Evolutionary conservation across 2,888 invertebrate genomes (phyloP), one percentile per base, ranked within the genome.

Genomic region (Dioctria linearis): DNA sequence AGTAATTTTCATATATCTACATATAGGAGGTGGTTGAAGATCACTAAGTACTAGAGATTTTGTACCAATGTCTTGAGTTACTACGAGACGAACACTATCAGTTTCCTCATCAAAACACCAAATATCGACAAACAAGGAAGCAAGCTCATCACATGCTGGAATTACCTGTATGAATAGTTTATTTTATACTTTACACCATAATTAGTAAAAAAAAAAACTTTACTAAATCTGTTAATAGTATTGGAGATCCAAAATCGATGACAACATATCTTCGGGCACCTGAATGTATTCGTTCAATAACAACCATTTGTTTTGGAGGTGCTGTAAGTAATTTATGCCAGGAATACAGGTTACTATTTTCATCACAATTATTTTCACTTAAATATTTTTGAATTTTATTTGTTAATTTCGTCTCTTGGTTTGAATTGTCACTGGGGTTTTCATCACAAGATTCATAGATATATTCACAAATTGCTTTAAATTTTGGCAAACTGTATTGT

Each of bases 271-370:
- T 92, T n/a, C 97, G 90, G 0, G 97, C 97, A 79, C 97, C 96
- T 0, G 97, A 96, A 89, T 97, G 96, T 95, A 98, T 96, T 80
- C 97, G 91, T 87, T 98, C 97, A 65, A 98, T 96, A 25, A 97
- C 95, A 82, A 98, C 91, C 84, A 94, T 93, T 86, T 96, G 95
- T 83, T 95, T 95, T 42, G 96, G 94, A 66, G 96, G 95, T 82
- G 94, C 92, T 81, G 94, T 92, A 84, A 97, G 90, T 76, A 96
- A 90, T 86, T 94, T 93, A 85, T 94, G 94, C 93, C 95, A 95
- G 3, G 94, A 93, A 79, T 93, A 39, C 78, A 46, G 49, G 51
- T 39, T n/a, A 69, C 78, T 76, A 69, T 73, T 76, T 80, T 84
- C 83, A 76, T 83, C 82, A 75, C 67, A 82, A 80, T 82, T 84